A percentile compares a stretch with the other conserved stretches of the same genome.
phyloP scores from a whole-genome alignment of 2,113 vertebrate genomes.

The Grammatotria lemairii region DNA sequence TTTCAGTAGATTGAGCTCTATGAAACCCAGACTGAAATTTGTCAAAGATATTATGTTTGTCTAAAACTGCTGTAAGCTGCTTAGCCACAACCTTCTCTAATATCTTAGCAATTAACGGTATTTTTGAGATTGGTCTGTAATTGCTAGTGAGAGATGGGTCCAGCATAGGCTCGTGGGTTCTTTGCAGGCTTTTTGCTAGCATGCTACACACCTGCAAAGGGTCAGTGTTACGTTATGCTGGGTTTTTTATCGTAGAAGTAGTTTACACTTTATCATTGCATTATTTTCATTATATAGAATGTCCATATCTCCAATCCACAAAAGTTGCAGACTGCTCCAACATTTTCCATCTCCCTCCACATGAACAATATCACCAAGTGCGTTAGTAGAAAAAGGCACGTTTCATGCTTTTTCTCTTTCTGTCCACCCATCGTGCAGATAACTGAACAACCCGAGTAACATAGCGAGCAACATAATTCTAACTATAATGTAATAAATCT shows the following conservation, averaged over 20 bases:
- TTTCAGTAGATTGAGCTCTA: too few species aligned
- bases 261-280: background rate
- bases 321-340: background rate
- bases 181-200: accelerated
- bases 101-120: too few species aligned
- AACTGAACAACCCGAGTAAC: background rate
- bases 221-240: accelerated
- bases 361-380: background rate
- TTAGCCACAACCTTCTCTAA: too few species aligned
- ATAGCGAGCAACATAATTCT: accelerated
- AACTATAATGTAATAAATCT: background rate
- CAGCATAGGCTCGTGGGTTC: background rate
- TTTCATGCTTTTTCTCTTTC: background rate
- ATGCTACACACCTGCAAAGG: background rate
- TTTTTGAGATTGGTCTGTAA: too few species aligned
- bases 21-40: too few species aligned
- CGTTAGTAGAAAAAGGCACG: background rate
- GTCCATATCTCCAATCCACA: background rate
- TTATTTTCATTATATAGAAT: background rate
- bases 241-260: background rate
- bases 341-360: background rate
- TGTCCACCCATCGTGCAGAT: background rate
- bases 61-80: too few species aligned
- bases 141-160: too few species aligned
- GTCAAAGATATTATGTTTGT: too few species aligned